A percentile compares a stretch with the other conserved stretches of the same genome.
Conservation (phyloP, 2,113 vertebrate genomes). For the Seriola aureovittata region DNA sequence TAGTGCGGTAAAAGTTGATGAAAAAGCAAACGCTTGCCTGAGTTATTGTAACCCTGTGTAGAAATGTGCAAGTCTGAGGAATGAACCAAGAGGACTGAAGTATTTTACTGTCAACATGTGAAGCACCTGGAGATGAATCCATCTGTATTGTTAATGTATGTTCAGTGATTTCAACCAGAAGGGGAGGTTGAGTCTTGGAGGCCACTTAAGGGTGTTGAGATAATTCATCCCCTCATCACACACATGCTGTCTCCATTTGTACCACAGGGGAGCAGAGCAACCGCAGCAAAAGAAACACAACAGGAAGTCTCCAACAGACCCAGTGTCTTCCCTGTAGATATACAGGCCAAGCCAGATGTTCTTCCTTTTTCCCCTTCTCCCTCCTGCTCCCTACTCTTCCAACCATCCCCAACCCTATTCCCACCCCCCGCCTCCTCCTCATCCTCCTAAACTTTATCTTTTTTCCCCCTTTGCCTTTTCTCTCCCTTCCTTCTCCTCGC, state of each 20-base stretch:
- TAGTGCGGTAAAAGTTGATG: background rate
- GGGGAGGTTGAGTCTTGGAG: conserved; percentile 22
- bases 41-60: conserved; percentile 44
- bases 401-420: background rate
- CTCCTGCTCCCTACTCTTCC: conserved; percentile 22
- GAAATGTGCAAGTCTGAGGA: conserved; percentile 16
- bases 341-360: conserved; percentile 77
- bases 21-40: conserved; percentile 38
- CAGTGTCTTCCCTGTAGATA: conserved; percentile 69
- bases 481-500: conserved; percentile 21
- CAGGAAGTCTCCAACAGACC: conserved; percentile 76
- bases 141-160: conserved; percentile 23
- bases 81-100: background rate
- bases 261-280: conserved; percentile 71
- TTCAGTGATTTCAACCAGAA: conserved; percentile 26
- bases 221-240: conserved; percentile 57
- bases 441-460: background rate
- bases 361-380: conserved; percentile 55
- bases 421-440: background rate
- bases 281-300: conserved; percentile 68
- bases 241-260: conserved; percentile 80
- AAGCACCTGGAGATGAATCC: conserved; percentile 24
- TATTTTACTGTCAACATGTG: conserved; percentile 31
- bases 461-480: conserved; percentile 15
- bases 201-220: conserved; percentile 53